Evolutionary conservation across 2,888 invertebrate species (phyloP), one percentile per base, ranked within the genome.

Genomic region (Nematopogon swammerdamellus): DNA sequence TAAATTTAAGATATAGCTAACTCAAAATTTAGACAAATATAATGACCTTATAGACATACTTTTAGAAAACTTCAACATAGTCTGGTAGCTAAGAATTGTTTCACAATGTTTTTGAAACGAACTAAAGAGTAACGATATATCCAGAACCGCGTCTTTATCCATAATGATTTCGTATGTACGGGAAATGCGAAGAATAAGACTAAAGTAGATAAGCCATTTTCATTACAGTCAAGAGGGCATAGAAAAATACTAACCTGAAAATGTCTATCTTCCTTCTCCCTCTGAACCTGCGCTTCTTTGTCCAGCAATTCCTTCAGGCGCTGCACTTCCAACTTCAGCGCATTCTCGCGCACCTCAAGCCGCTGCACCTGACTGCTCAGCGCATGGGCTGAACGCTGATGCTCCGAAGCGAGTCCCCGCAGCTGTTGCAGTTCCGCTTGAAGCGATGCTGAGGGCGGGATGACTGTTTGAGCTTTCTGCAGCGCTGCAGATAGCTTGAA

Each of bases 341-440:
- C 64, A 48, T 64, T 63, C 56, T 81, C 81, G 18, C 49, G 42
- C 49, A 50, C 49, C 46, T 51, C 51, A 10, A 51, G 49, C 14
- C 52, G 51, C n/a, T 51, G 74, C 52, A 76, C 68, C 55, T 77
- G 74, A 18, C 74, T 67, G n/a, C 67, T 72, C 43, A 86, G 71
- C 0, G 79, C 68, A 54, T 83, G 75, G 3, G 87, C 70, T 0
- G 81, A 72, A 1, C 76, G 72, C 59, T 85, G 84, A 56, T 86
- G 85, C 52, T 86, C 85, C 0, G 81, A 67, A 0, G 82, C 82
- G 16, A 84, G 57, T 1, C 82, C 84, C 45, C 76, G 59, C 0
- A 79, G 58, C 44, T 77, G 76, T 10, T 70, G 67, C 0, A 77
- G 60, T 44, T 79, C 77, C 0, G 72, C 73, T 0, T 73, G 48